Base-by-base conservation (phyloP, 2,888 invertebrate genomes). In the Latrodectus elegans region DNA sequence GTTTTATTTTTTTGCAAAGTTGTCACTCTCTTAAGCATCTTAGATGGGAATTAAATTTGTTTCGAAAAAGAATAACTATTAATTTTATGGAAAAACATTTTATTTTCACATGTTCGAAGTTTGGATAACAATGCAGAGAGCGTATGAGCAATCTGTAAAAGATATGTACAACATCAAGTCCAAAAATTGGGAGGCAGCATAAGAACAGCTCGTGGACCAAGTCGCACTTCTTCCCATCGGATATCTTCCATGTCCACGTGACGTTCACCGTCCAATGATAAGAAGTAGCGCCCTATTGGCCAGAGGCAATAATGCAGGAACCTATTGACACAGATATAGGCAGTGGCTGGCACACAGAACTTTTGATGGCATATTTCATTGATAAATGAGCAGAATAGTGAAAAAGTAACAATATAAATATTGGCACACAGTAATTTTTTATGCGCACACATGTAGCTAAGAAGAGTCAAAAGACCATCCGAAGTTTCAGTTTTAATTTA, bases 291-390 rank as follows among this genome's bases (percentile, higher is more conserved):
- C 75, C 88, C 88, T 51, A 79, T 71, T 22, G 88, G 88, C 88
- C 88, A 88, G 53, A 88, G 72, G 88, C 88, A 88, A 74, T 88
- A 88, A 78, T 88, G 88, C 79, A 88, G 84, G 73, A 88, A 88
- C 88, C 88, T 88, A 84, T 78, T 73, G 82, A 82, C 87, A 87
- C 73, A 83, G 78, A 77, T 52, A 83, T 53, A 82, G 81, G 87
- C 77, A 74, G 87, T 82, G 78, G 82, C 78, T 82, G 82, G 82
- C 83, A 83, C 83, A 83, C 73, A 77, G 76, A 77, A 55, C 71
- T 71, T 71, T 17, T 75, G 60, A 81, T 81, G 81, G 38, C 38
- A 70, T 70, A 53, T 76, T 15, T 22, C 38, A 60, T 84, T 68
- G 26, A 77, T 38, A 72, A 52, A 72, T 64, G 65, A 71, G 84